phyloP scores from a whole-genome alignment of 2,888 invertebrate species.

The Julus scandinavius region DNA sequence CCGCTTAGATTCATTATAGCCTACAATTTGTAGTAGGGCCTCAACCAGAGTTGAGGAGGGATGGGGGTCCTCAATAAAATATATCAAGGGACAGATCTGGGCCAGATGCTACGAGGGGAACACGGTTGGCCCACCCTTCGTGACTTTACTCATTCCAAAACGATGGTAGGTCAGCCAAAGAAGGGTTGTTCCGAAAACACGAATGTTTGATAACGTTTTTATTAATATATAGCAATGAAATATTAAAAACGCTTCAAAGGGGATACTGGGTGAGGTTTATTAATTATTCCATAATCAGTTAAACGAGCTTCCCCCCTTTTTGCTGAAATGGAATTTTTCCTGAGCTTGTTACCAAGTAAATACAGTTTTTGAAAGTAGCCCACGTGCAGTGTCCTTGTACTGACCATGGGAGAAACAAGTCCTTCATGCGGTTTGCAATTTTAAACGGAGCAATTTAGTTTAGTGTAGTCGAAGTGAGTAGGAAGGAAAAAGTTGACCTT shows the following conservation, averaged over 20 bases:
- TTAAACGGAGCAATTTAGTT: conserved; percentile 5
- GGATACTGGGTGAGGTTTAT: neutral
- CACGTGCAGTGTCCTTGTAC: neutral
- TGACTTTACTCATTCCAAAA: neutral
- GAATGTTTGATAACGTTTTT: neutral
- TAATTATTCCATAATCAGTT: neutral
- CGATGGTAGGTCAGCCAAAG: neutral
- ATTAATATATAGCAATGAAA: neutral
- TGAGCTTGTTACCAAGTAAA: neutral
- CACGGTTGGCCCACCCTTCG: conserved; percentile 6
- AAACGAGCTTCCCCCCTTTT: neutral
- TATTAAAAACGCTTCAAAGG: neutral
- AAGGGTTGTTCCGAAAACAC: neutral
- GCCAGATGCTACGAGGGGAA: conserved; percentile 5
- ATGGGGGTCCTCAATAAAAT: neutral
- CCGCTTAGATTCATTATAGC: neutral
- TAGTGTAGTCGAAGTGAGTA: neutral
- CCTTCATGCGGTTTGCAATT: neutral
- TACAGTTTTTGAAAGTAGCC: neutral
- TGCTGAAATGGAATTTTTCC: neutral
- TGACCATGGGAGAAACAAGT: conserved; percentile 40
- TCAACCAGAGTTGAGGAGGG: neutral
- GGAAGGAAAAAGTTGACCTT: conserved; percentile 40
- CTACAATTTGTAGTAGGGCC: neutral
- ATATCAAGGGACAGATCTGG: neutral